phyloP scores from a whole-genome alignment of 1,140 invertebrate species.

The Odontomachus brunneus region DNA sequence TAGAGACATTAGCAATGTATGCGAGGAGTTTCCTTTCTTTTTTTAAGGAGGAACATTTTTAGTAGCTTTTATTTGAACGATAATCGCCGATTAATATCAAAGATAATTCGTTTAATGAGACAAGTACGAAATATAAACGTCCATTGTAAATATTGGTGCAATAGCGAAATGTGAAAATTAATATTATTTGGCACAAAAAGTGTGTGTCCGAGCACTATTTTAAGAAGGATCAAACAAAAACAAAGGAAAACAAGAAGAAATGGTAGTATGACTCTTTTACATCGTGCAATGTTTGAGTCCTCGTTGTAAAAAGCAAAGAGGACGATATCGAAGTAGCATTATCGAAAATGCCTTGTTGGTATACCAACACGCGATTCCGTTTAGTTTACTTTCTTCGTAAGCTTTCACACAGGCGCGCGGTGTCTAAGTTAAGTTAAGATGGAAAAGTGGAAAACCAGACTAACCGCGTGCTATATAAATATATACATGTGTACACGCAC shows the following conservation, averaged over 20 bases:
- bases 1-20: constrained; percentile 65
- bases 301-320: constrained; percentile 36
- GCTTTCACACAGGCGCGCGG: constrained; percentile 29
- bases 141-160: constrained; percentile 84
- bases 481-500: background rate
- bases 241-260: constrained; percentile 8
- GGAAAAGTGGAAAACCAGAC: constrained; percentile 30
- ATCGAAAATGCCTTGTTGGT: constrained; percentile 71
- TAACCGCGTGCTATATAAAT: constrained; percentile 3
- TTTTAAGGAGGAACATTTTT: constrained; percentile 76
- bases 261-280: constrained; percentile 55
- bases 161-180: constrained; percentile 79
- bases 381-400: constrained; percentile 70
- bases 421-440: constrained; percentile 54
- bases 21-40: constrained; percentile 70
- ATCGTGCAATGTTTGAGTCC: constrained; percentile 62
- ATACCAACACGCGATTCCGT: constrained; percentile 65
- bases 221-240: constrained; percentile 31
- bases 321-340: constrained; percentile 56
- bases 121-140: constrained; percentile 75
- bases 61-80: constrained; percentile 77
- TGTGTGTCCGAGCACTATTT: constrained; percentile 67
- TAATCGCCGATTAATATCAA: constrained; percentile 66
- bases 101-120: constrained; percentile 70
- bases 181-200: constrained; percentile 74